Evolutionary conservation across 2,888 invertebrate genomes (phyloP), one percentile per base, ranked within the genome.

Genomic region (Perizoma flavofasciatum): DNA sequence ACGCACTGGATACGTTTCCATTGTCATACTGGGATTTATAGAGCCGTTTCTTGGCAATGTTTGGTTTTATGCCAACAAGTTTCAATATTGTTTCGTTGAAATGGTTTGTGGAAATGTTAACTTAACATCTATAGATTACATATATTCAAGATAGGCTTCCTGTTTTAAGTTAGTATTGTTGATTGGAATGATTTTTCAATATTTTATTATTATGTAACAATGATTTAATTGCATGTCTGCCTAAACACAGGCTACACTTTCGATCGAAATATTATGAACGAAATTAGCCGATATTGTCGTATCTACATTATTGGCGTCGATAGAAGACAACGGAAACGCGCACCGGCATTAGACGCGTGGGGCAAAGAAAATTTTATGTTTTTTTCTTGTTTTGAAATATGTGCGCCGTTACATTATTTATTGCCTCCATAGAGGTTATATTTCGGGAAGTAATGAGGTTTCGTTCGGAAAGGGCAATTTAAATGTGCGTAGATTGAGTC

Each of bases 381-480:
- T 83, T 88, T 88, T 89, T 86, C 84, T 89, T 90, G 91, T 91
- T 91, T 89, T 91, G 91, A 92, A 91, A 91, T 92, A 91, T 91
- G 91, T 88, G 83, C 88, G 83, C 89, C 88, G 88, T 91, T 91
- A 86, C 79, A 80, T 89, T 91, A 92, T 92, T 92, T 92, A 92
- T 90, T 83, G 87, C 82, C 82, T 85, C 90, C 90, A 88, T 88
- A 86, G 90, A 90, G 90, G 90, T 90, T 91, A 89, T 86, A 88
- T 89, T 88, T 89, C 87, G 88, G 89, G 87, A 86, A 89, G 90
- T 91, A 91, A 92, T 90, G 90, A 92, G 90, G 86, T 89, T 90
- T 88, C 82, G 88, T 89, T 91, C 88, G 87, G 89, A 86, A 89
- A 89, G 88, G 89, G 90, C 90, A 90, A 90, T 91, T 88, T 89